phyloP scores from a whole-genome alignment of 2,888 invertebrate genomes.

The Thereva nobilitata region DNA sequence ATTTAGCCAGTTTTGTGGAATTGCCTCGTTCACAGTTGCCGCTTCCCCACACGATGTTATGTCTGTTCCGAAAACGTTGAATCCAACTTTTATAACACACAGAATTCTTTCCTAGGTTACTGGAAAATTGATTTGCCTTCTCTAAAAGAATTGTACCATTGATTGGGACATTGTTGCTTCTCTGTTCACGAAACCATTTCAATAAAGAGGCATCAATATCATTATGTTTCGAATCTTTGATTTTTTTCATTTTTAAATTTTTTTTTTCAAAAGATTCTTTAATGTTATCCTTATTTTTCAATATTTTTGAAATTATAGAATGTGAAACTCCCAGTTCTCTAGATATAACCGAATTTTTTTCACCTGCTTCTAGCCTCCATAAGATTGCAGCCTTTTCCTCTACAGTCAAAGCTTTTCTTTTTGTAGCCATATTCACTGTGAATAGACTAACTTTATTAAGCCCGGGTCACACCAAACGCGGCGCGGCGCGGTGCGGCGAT shows the following conservation, averaged over 20 bases:
- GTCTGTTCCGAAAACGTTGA: conserved; percentile 45
- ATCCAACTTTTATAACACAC: conserved; percentile 45
- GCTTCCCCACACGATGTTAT: conserved; percentile 47
- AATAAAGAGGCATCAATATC: conserved; percentile 45
- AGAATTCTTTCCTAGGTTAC: conserved; percentile 42
- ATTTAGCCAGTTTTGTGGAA: conserved; percentile 45
- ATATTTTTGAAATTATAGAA: conserved; percentile 45
- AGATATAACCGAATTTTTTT: conserved; percentile 6
- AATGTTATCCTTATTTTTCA: conserved; percentile 46
- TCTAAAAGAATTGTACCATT: conserved; percentile 15
- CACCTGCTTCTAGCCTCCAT: background rate
- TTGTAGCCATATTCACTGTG: background rate
- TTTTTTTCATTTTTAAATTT: conserved; percentile 46
- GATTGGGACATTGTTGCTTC: no score
- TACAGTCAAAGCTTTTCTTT: background rate
- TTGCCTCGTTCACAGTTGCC: conserved; percentile 43
- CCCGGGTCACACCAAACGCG: no score
- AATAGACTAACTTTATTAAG: no score
- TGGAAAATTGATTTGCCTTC: conserved; percentile 40
- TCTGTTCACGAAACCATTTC: conserved; percentile 46
- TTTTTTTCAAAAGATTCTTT: conserved; percentile 44
- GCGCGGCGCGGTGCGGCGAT: no score
- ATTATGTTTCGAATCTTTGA: conserved; percentile 45
- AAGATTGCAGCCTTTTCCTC: conserved; percentile 1
- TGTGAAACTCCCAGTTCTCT: conserved; percentile 22